Base-by-base conservation (phyloP, 92 coral and sea anemone species). In the Actinostola sp. region DNA sequence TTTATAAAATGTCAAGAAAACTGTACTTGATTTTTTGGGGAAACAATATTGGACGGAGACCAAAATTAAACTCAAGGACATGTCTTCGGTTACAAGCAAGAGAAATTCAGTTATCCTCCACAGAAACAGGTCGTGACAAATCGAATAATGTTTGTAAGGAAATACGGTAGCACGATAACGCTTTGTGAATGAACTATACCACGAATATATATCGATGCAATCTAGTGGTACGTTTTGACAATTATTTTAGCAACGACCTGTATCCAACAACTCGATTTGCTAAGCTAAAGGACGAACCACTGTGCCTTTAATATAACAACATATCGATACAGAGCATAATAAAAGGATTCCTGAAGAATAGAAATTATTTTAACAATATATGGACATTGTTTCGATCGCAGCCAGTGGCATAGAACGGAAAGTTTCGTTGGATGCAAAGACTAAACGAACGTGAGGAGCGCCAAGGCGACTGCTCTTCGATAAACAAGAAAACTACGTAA, bases 11-110 rank as follows among this genome's bases (percentile, higher is more conserved):
- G n/a, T n/a, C n/a, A n/a, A n/a, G n/a, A n/a, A n/a, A n/a, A n/a
- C n/a, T n/a, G n/a, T n/a, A n/a, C n/a, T n/a, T n/a, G n/a, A 53
- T 49, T 3, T 19, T 28, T 53, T 17, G 2, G 27, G 20, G 12
- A 53, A 67, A 85, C 89, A 85, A 85, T 85, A 84, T 84, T 85
- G 89, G 89, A 78, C 73, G 66, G 38, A 32, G 45, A 85, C 89
- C 89, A 85, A 85, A 83, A 72, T 24, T 61, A 35, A 33, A 61
- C 24, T 61, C 68, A 39, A 56, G 52, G 28, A 26, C 36, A 45
- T 21, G 67, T 60, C 65, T 45, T 44, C 52, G 54, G 58, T 66
- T 66, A 66, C 72, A 66, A 17, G 24, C 16, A 57, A 64, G 45
- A 17, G 14, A 65, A 14, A 66, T 8, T 9, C 27, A 66, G 33